Conservation (phyloP, 1,140 invertebrate species). For the Zaprionus inermis region DNA sequence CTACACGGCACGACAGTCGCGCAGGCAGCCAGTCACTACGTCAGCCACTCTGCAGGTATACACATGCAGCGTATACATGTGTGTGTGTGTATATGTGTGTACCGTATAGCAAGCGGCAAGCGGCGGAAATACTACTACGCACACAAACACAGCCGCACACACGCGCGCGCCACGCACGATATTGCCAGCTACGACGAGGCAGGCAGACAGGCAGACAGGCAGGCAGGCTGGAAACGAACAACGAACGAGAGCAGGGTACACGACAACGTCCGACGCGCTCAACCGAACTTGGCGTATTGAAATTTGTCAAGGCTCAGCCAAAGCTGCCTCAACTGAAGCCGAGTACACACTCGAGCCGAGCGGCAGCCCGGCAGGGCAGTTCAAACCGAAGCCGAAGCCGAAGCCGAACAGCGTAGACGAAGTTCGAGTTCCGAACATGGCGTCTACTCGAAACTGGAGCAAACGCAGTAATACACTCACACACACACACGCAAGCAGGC, state of each 20-base stretch:
- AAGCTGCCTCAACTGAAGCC: conserved; percentile 36
- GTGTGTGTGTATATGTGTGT: conserved; percentile 4
- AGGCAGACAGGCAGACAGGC: no score
- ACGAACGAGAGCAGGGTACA: conserved; percentile 44
- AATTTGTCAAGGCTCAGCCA: conserved; percentile 50
- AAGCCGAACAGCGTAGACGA: neutral
- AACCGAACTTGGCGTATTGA: conserved; percentile 82
- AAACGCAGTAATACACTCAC: conserved; percentile 55
- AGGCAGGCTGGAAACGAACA: conserved; percentile 21
- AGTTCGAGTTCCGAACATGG: conserved; percentile 30
- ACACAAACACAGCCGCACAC: conserved; percentile 55
- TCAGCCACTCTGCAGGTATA: conserved; percentile 52
- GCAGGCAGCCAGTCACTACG: conserved; percentile 37
- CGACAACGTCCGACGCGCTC: conserved; percentile 80
- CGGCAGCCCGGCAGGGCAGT: conserved; percentile 10
- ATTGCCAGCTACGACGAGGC: conserved; percentile 15
- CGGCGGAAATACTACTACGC: conserved; percentile 73
- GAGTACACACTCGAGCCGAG: conserved; percentile 16
- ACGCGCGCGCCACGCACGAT: conserved; percentile 30
- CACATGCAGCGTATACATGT: conserved; percentile 8
- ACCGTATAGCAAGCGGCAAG: conserved; percentile 35
- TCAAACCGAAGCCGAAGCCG: conserved; percentile 20
- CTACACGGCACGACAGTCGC: conserved; percentile 57
- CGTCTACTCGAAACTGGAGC: conserved; percentile 66
- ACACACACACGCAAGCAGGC: conserved; percentile 9